Evolutionary conservation across 2,797 vertebrate genomes (phyloP).

Genomic region (Decapterus maruadsi): DNA sequence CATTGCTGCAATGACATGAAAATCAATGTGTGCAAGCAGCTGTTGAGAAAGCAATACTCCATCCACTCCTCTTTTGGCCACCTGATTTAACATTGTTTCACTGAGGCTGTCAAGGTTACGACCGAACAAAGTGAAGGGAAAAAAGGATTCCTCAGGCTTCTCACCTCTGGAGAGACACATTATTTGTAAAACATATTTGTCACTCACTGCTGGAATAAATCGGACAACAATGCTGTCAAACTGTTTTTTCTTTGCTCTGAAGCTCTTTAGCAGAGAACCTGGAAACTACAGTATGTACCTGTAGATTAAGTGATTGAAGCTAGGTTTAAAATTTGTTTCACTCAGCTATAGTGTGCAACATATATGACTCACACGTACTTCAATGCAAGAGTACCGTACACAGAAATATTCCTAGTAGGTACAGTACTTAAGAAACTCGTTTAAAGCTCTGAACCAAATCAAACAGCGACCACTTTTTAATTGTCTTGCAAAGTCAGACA

Average conservation of each 20-base stretch:
- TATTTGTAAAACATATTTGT: not conserved
- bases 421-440: not conserved
- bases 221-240: not conserved
- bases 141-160: not conserved
- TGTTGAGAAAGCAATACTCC: slow-evolving; percentile 50
- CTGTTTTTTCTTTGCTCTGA: not conserved
- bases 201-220: not conserved
- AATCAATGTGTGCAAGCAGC: slow-evolving; percentile 69
- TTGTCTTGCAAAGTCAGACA: not conserved
- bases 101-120: slow-evolving; percentile 42
- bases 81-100: slow-evolving; percentile 42
- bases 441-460: not conserved
- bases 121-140: slow-evolving; percentile 16
- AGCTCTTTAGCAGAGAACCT: not conserved
- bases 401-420: no score
- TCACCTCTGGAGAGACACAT: not conserved
- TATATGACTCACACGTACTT: not conserved
- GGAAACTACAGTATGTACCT: not conserved
- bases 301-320: not conserved
- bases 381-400: not conserved
- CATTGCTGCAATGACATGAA: slow-evolving; percentile 57
- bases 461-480: not conserved
- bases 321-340: not conserved
- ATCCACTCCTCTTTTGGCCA: slow-evolving; percentile 43
- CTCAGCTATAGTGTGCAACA: not conserved